Evolutionary conservation across 2,888 invertebrate genomes (phyloP), one percentile per base, ranked within the genome.

Genomic region (Onthophagus sagittarius): DNA sequence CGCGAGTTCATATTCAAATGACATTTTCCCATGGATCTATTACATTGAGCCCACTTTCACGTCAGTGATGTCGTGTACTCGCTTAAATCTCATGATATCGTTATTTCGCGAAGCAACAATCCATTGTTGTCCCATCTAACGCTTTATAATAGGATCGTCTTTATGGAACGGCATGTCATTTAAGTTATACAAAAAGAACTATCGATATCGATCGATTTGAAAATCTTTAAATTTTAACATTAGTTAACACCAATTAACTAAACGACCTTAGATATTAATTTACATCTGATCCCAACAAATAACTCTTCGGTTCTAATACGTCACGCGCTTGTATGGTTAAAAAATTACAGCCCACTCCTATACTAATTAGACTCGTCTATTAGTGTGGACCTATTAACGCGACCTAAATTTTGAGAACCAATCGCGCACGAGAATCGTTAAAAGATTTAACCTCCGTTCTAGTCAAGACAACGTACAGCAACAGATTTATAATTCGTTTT

Each of bases 291-390:
- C 11, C 31, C 15, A 23, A 9, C 32, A 67, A 23, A 32, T 67
- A 67, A 23, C 13, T 67, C 67, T 67, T 67, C 15, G 67, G 67
- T 7, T n/a, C 67, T 31, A 31, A 67, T 15, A n/a, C 64, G 70
- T 73, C 73, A 73, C 63, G 53, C 31, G 64, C 39, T 64, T 73
- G 70, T 73, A 64, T 73, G 70, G 70, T 64, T 73, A 70, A 70
- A 31, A 53, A 73, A 73, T 73, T 73, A 73, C 39, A 15, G 63
- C 64, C 23, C 67, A 23, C 23, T 32, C 32, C 31, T 67, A 23
- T 67, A 67, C 32, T 67, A 67, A 67, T 67, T 67, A 67, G 67
- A 67, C 67, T 23, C 23, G n/a, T 67, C 67, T 32, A 67, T 67
- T 67, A 31, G 15, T 67, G 23, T 32, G 15, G 32, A 67, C 31